Conservation (phyloP, 1,140 invertebrate species). For the Acromyrmex echinatior region DNA sequence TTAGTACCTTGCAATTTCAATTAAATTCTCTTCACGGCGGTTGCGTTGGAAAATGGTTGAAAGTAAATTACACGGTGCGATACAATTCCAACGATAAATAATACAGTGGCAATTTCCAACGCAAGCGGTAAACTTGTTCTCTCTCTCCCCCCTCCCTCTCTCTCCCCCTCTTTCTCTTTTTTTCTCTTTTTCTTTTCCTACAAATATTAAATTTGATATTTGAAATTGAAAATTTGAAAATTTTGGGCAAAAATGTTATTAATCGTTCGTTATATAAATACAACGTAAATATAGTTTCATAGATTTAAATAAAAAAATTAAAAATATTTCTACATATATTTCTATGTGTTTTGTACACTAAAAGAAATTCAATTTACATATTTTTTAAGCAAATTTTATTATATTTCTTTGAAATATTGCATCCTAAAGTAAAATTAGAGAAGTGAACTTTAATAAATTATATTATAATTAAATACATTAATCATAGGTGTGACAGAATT, state of each 20-base stretch:
- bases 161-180: background rate
- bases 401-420: background rate
- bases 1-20: constrained; percentile 63
- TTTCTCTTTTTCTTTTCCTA: background rate
- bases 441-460: background rate
- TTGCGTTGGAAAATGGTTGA: constrained; percentile 58
- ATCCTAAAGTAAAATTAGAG: background rate
- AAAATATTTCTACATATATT: constrained; percentile 3
- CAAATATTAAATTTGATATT: constrained; percentile 12
- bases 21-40: constrained; percentile 60
- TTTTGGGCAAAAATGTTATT: background rate
- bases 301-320: constrained; percentile 12
- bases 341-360: background rate
- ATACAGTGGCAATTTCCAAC: constrained; percentile 52
- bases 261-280: background rate
- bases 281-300: constrained; percentile 8
- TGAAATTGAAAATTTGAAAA: constrained; percentile 28
- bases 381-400: background rate
- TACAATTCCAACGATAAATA: constrained; percentile 60
- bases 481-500: background rate
- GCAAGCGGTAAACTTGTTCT: background rate
- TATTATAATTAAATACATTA: background rate
- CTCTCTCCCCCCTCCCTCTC: background rate
- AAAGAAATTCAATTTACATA: background rate
- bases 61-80: constrained; percentile 55